Conservation (phyloP, 1,140 invertebrate genomes). For the Drosophila watanabei region DNA sequence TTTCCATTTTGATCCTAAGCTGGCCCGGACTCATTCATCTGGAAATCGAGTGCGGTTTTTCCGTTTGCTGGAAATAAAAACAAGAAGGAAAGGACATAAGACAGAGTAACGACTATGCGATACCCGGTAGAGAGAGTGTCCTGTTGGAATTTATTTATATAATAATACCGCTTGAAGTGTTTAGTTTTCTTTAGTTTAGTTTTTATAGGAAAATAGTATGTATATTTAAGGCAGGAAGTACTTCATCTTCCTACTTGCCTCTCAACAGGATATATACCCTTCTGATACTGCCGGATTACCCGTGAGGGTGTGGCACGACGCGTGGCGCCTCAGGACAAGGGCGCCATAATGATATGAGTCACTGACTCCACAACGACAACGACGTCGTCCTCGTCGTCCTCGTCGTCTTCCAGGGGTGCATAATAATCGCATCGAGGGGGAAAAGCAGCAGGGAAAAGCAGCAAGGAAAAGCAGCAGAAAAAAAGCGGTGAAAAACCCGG, state of each 20-base stretch:
- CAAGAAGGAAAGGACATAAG: neutral
- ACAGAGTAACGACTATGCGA: neutral
- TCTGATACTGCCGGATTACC: neutral
- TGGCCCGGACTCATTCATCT: conserved; percentile 54
- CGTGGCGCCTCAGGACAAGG: conserved; percentile 69
- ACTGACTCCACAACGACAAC: conserved; percentile 57
- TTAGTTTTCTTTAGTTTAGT: neutral
- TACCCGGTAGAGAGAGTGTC: neutral
- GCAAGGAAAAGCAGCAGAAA: neutral
- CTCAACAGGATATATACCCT: neutral
- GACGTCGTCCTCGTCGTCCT: conserved; percentile 19
- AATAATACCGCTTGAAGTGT: too few relatives aligned
- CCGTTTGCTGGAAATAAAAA: conserved; percentile 58
- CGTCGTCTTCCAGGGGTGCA: conserved; percentile 54
- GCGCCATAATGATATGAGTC: conserved; percentile 78
- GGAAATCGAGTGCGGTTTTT: conserved; percentile 66
- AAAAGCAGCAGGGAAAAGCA: neutral
- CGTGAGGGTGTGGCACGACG: conserved; percentile 19
- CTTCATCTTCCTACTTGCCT: neutral
- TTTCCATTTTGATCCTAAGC: conserved; percentile 53
- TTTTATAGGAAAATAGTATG: neutral
- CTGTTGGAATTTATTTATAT: neutral
- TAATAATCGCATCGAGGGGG: conserved; percentile 69
- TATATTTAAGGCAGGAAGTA: neutral
- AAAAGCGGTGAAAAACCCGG: neutral